Conservation (phyloP, 2,113 vertebrate genomes). For the Oophaga pumilio region DNA sequence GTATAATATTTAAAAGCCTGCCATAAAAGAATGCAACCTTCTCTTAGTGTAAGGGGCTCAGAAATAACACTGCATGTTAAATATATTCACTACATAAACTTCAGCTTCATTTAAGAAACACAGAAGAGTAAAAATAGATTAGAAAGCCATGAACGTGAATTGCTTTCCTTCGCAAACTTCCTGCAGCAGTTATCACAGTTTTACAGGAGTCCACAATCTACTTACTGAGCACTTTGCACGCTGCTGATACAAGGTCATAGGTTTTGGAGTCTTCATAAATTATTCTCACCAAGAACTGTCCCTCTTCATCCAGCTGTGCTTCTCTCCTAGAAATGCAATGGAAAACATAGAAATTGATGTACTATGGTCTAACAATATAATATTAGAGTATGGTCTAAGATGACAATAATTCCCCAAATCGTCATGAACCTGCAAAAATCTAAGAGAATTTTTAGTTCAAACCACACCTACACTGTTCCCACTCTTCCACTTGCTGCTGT, state of each 20-base stretch:
- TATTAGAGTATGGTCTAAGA: too few species aligned
- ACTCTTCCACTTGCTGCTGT: too few species aligned
- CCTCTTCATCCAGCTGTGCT: constrained; percentile 96
- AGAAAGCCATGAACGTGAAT: not conserved
- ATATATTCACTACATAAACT: constrained; percentile 3
- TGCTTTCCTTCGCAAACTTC: constrained; percentile 32
- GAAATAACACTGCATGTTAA: not conserved
- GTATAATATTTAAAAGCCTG: not conserved
- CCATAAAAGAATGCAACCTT: not conserved
- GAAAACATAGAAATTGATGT: not conserved
- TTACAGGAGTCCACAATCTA: constrained; percentile 55
- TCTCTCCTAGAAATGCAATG: constrained; percentile 80
- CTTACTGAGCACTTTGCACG: constrained; percentile 98
- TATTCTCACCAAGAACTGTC: constrained; percentile 97
- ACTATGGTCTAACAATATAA: not conserved
- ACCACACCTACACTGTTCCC: too few species aligned
- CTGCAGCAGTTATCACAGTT: constrained; percentile 37
- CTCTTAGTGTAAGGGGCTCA: not conserved
- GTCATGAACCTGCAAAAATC: too few species aligned
- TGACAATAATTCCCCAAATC: too few species aligned
- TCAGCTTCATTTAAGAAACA: constrained; percentile 1
- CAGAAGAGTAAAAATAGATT: constrained; percentile 11
- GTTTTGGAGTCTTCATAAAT: constrained; percentile 98
- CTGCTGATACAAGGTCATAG: constrained; percentile 93
- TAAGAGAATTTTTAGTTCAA: too few species aligned